Evolutionary conservation across 2,888 invertebrate species (phyloP).

Genomic region (Oligia latruncula): DNA sequence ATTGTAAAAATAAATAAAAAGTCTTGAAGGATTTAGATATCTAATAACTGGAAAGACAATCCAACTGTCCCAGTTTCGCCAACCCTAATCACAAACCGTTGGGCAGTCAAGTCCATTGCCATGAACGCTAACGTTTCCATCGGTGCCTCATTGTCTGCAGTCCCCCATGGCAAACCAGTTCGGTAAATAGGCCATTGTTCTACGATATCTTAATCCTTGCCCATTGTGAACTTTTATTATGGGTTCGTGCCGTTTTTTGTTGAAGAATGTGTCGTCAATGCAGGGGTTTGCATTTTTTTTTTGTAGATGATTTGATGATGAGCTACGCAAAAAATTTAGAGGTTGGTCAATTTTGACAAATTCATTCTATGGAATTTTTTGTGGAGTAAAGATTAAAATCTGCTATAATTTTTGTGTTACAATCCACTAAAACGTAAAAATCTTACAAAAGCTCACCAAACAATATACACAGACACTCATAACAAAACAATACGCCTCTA

Average conservation of each 20-base stretch:
- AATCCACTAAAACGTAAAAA: neutral
- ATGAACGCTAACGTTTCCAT: conserved; percentile 64
- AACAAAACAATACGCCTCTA: neutral
- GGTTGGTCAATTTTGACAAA: neutral
- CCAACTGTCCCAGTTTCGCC: neutral
- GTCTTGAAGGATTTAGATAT: neutral
- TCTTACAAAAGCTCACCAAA: neutral
- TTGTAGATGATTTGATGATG: neutral
- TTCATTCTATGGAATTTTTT: neutral
- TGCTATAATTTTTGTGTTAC: neutral
- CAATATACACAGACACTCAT: neutral
- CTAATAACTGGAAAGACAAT: neutral
- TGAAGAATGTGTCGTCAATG: conserved; percentile 20
- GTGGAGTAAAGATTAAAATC: neutral
- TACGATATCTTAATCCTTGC: conserved; percentile 66
- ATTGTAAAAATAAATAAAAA: neutral
- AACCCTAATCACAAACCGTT: conserved; percentile 56
- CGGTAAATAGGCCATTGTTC: conserved; percentile 71
- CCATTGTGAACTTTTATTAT: conserved; percentile 54
- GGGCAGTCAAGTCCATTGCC: conserved; percentile 59
- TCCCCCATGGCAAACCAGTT: conserved; percentile 64
- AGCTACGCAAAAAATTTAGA: neutral
- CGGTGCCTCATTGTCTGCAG: conserved; percentile 68
- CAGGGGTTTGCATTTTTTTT: conserved; percentile 11
- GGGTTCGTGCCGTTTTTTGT: conserved; percentile 35